A percentile compares a stretch with the other conserved stretches of the same genome.
Evolutionary conservation across 2,888 invertebrate genomes (phyloP).

Genomic region (Apomyelois bistriatella): DNA sequence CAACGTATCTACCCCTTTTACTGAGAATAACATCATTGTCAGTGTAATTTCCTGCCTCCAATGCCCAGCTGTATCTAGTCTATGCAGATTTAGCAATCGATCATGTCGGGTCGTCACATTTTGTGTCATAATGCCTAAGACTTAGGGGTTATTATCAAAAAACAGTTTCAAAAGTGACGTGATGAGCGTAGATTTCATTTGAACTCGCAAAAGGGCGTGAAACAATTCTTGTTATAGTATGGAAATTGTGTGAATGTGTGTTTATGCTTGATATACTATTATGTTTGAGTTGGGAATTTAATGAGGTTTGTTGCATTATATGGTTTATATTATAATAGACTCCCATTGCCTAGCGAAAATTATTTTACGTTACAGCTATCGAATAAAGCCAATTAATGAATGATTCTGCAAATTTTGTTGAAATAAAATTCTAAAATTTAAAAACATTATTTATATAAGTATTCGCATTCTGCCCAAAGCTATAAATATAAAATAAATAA

Average conservation of each 20-base stretch:
- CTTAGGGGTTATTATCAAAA: background rate
- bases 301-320: background rate
- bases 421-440: too few relatives aligned
- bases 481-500: too few relatives aligned
- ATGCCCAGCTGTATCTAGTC: conserved; percentile 11
- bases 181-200: conserved; percentile 14
- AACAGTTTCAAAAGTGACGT: background rate
- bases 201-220: conserved; percentile 12
- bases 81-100: conserved; percentile 14
- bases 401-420: too few relatives aligned
- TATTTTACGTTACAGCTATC: too few relatives aligned
- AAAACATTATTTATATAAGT: too few relatives aligned
- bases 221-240: conserved; percentile 15
- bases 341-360: too few relatives aligned
- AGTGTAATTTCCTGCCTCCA: conserved; percentile 11
- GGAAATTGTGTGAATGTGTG: conserved; percentile 12
- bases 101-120: conserved; percentile 3
- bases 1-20: background rate
- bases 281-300: background rate
- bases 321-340: too few relatives aligned
- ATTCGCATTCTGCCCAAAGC: too few relatives aligned
- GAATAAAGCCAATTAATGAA: too few relatives aligned
- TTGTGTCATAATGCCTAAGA: background rate
- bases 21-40: background rate
- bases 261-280: background rate